Evolutionary conservation across 2,888 invertebrate species (phyloP), one percentile per base, ranked within the genome.

Genomic region (Euclidia mi): DNA sequence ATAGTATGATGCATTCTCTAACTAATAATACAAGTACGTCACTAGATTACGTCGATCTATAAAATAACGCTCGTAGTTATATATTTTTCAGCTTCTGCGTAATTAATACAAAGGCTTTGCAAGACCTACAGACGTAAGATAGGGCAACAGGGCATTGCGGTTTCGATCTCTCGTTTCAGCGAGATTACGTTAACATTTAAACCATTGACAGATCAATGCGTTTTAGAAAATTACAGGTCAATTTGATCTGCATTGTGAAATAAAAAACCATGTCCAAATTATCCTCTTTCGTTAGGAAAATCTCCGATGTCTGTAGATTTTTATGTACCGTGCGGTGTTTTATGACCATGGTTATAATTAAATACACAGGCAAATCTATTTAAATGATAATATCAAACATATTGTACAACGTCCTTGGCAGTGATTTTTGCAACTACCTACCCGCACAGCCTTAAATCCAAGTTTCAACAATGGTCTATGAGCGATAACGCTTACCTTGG

Each of bases 401-500:
- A 14, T 47, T 31, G 17, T 28, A 49, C 10, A 61, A 68, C 65
- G 79, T 78, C 81, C 81, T 82, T 84, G 82, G 68, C 78, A 82
- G 70, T 82, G 83, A 82, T 84, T 84, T 81, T 76, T 50, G 76
- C 79, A 81, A 82, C 84, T 87, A 89, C 87, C 85, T 86, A 76
- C 88, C 82, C 72, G 76, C 76, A 77, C 56, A 73, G 71, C 65
- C 70, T 17, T 69, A 60, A 46, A 66, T 59, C 67, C 70, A 55
- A 60, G 68, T 62, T 65, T 29, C 75, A 75, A 64, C 60, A 67
- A 72, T 65, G 69, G 64, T 66, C 62, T 59, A 63, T 60, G 38
- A 56, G 66, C 48, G 49, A 64, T 61, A 78, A 71, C 69, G 82
- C 93, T 89, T 71, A 92, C 93, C 92, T 93, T 93, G 83, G 92